phyloP scores from a whole-genome alignment of 2,113 vertebrate genomes.

The Semicossyphus pulcher region DNA sequence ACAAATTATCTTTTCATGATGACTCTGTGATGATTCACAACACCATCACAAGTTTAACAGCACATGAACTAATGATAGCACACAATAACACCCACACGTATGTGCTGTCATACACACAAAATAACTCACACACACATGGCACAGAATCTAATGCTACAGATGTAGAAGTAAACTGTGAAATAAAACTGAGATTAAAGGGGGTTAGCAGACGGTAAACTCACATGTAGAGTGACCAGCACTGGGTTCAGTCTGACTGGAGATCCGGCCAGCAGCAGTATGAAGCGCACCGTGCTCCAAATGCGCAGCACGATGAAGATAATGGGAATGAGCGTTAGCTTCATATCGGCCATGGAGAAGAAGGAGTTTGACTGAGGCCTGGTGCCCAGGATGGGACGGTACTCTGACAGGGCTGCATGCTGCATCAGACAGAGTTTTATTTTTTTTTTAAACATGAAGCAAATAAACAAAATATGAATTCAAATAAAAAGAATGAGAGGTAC shows the following conservation, averaged over 20 bases:
- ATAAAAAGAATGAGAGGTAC: background rate
- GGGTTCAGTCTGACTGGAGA: slow-evolving; percentile 85
- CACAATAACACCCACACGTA: background rate
- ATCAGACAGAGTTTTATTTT: background rate
- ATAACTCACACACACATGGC: background rate
- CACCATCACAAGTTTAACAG: background rate
- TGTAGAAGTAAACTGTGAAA: too few relatives aligned
- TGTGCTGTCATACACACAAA: background rate
- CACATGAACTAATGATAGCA: background rate
- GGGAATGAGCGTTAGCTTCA: slow-evolving; percentile 93
- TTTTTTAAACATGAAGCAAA: background rate
- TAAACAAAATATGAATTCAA: background rate
- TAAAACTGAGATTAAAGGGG: too few relatives aligned
- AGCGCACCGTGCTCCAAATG: slow-evolving; percentile 95
- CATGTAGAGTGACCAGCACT: slow-evolving; percentile 90
- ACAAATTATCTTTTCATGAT: background rate
- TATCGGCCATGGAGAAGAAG: slow-evolving; percentile 86
- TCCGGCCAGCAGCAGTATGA: slow-evolving; percentile 88
- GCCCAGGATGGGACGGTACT: slow-evolving; percentile 92
- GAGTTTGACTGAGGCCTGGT: slow-evolving; percentile 69
- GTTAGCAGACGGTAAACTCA: slow-evolving; percentile 79
- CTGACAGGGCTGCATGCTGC: slow-evolving; percentile 90
- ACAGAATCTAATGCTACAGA: background rate
- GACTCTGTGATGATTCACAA: slow-evolving; percentile 20
- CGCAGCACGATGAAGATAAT: slow-evolving; percentile 93